Percentiles rank a stretch among this genome's conserved stretches.
These are phyloP conservation scores for Xenopus borealis DNA, from an alignment of 2,113 vertebrate species.

Conservation along the genomic window DNA sequence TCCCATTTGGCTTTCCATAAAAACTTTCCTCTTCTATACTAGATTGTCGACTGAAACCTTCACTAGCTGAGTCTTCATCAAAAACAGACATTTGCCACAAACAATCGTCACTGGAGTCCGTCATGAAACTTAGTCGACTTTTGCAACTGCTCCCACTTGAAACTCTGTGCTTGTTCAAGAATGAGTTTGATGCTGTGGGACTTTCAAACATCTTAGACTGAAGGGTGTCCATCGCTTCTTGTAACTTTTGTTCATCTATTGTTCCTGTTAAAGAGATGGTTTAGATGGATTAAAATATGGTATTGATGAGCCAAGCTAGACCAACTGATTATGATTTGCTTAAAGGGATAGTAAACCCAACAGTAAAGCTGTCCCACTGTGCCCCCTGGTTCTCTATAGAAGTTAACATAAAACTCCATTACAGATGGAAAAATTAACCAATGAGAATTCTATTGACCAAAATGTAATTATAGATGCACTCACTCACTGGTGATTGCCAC, in stretches of 20 bases:
- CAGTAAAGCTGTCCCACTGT: too few species aligned
- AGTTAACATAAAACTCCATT: too few species aligned
- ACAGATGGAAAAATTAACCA: too few species aligned
- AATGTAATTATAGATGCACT: too few species aligned
- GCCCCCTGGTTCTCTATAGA: too few species aligned
- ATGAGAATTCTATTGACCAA: too few species aligned
- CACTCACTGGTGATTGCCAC: too few species aligned
- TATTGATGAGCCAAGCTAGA: too few species aligned
- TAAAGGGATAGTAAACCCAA: too few species aligned
- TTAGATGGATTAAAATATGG: too few species aligned
- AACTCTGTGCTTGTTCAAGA: constrained; percentile 55
- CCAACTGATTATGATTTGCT: too few species aligned
- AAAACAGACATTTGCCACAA: constrained; percentile 63
- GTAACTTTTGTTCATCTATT: constrained; percentile 50
- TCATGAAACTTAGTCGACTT: constrained; percentile 72
- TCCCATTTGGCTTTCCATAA: constrained; percentile 55
- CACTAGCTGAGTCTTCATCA: constrained; percentile 67
- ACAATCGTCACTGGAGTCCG: constrained; percentile 77
- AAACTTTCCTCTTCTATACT: constrained; percentile 73
- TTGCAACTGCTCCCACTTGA: constrained; percentile 86
- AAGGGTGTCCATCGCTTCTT: constrained; percentile 56
- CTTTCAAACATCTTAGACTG: constrained; percentile 42
- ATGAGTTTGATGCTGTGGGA: accelerated
- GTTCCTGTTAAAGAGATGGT: constrained; percentile 68
- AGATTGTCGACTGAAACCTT: constrained; percentile 66